Percentiles rank a stretch among this genome's conserved stretches.
Evolutionary conservation across 2,888 invertebrate species (phyloP).

Genomic region (Pantelozetes paolii): DNA sequence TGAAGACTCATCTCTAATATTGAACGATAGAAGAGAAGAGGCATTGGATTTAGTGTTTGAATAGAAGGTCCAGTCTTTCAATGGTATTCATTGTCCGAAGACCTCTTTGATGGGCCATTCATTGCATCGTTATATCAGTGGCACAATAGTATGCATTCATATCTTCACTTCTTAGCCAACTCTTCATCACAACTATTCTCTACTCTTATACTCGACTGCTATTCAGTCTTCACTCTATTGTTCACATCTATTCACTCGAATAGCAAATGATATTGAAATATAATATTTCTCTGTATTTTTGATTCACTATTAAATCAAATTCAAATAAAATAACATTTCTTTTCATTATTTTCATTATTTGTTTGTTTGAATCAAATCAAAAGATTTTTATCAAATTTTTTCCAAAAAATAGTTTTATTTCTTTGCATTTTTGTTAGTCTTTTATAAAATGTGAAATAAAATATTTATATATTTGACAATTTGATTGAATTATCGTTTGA

Average conservation of each 20-base stretch:
- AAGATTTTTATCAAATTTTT: not conserved
- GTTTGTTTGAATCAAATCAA: not conserved
- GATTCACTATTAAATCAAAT: not conserved
- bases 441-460: no score
- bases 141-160: not conserved
- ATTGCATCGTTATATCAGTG: constrained; percentile 20
- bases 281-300: constrained; percentile 1
- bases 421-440: not conserved
- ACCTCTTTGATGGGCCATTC: constrained; percentile 25
- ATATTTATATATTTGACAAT: no score
- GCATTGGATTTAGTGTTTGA: not conserved
- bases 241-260: constrained; percentile 26
- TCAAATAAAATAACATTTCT: not conserved
- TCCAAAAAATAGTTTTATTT: not conserved
- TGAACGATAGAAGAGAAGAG: not conserved
- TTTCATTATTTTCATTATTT: not conserved
- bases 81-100: constrained; percentile 19
- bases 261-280: not conserved
- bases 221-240: not conserved
- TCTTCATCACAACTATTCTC: constrained; percentile 1
- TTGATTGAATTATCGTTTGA: not conserved
- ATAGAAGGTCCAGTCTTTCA: constrained; percentile 19
- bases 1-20: constrained; percentile 7
- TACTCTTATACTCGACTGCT: not conserved
- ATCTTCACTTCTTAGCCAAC: not conserved